Conservation (phyloP, 2,888 invertebrate genomes). For the Eubasilissa splendida region DNA sequence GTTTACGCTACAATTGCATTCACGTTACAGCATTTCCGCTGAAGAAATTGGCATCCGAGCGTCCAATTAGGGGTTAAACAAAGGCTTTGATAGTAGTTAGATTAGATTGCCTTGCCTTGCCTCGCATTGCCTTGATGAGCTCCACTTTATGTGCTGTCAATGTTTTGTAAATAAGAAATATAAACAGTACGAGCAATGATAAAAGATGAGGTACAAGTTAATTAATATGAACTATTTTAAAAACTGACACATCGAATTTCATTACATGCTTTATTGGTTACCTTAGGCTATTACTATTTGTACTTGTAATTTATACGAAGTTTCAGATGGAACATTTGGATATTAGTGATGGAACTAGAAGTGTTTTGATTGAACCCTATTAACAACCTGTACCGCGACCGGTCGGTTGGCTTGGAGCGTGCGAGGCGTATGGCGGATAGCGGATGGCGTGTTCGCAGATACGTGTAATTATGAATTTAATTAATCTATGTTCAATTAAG, state of each 20-base stretch:
- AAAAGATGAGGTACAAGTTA: too few species aligned
- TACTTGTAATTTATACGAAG: too few species aligned
- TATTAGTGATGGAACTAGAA: background rate
- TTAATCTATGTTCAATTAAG: conserved; percentile 23
- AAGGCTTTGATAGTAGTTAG: background rate
- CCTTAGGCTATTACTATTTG: too few species aligned
- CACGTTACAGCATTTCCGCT: conserved; percentile 1
- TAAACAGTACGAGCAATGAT: too few species aligned
- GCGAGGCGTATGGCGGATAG: background rate
- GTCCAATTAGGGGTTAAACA: conserved; percentile 7
- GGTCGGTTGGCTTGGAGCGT: conserved; percentile 8
- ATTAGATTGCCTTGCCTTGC: too few species aligned
- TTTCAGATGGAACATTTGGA: too few species aligned
- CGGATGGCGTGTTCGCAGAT: background rate
- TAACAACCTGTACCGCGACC: conserved; percentile 3
- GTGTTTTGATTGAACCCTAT: background rate
- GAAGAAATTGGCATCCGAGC: conserved; percentile 4
- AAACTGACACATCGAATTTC: too few species aligned
- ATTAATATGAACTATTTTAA: too few species aligned
- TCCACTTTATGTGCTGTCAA: too few species aligned
- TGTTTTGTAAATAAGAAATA: too few species aligned
- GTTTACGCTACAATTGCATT: conserved; percentile 6
- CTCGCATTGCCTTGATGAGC: too few species aligned
- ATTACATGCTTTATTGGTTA: too few species aligned
- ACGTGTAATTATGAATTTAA: conserved; percentile 26